phyloP scores from a whole-genome alignment of 2,113 vertebrate species.

The Colinus virginianus region DNA sequence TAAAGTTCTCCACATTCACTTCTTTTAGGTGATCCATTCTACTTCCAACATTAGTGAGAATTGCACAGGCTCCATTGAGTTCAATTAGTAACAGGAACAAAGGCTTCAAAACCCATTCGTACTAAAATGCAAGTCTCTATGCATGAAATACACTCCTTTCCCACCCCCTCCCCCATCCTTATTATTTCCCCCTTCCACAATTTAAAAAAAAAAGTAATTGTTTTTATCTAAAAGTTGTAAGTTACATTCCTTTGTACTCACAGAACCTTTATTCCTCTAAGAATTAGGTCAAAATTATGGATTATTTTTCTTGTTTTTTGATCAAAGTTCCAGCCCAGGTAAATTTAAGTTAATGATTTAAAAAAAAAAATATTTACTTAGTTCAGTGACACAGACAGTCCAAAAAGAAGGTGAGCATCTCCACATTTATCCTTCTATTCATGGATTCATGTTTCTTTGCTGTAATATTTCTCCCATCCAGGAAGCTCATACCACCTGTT shows the following conservation, averaged over 20 bases:
- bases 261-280: slow-evolving; percentile 51
- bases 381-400: slow-evolving; percentile 75
- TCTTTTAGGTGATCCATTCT: slow-evolving; percentile 70
- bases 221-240: slow-evolving; percentile 58
- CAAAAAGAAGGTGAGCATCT: slow-evolving; percentile 62
- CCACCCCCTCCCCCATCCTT: not conserved
- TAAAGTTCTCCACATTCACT: slow-evolving; percentile 72
- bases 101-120: slow-evolving; percentile 57
- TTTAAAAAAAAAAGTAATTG: slow-evolving; percentile 40
- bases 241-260: slow-evolving; percentile 65
- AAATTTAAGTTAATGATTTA: slow-evolving; percentile 65
- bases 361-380: slow-evolving; percentile 51
- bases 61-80: slow-evolving; percentile 74
- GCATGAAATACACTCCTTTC: slow-evolving; percentile 49
- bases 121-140: slow-evolving; percentile 62
- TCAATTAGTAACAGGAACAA: slow-evolving; percentile 70
- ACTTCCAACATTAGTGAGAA: slow-evolving; percentile 65
- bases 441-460: slow-evolving; percentile 63
- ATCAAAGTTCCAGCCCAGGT: slow-evolving; percentile 58
- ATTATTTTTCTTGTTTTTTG: not conserved
- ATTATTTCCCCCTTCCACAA: slow-evolving; percentile 1
- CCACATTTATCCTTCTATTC: slow-evolving; percentile 63
- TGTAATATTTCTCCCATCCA: slow-evolving; percentile 43
- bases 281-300: slow-evolving; percentile 52
- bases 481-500: slow-evolving; percentile 62